Conservation (phyloP, 2,113 vertebrate species). For the Megaptera novaeangliae region DNA sequence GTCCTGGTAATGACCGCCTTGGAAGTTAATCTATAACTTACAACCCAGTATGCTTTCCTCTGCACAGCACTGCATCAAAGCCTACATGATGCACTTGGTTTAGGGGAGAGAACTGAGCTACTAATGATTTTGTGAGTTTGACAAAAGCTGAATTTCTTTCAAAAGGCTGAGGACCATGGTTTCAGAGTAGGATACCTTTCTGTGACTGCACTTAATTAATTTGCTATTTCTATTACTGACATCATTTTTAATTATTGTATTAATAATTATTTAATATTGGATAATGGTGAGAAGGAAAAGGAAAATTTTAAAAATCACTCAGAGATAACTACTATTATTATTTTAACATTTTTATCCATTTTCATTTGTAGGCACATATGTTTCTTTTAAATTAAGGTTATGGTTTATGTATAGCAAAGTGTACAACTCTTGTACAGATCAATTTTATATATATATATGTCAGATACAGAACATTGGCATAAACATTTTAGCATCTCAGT, state of each 20-base stretch:
- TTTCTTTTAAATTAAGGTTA: background rate
- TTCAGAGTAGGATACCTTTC: background rate
- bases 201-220: background rate
- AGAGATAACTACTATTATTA: background rate
- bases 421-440: background rate
- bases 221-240: background rate
- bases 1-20: background rate
- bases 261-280: background rate
- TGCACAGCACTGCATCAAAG: background rate
- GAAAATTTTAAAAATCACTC: background rate
- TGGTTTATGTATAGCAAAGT: background rate
- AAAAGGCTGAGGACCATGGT: background rate
- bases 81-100: background rate
- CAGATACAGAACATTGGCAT: background rate
- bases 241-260: background rate
- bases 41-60: background rate
- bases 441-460: too few relatives aligned
- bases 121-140: background rate
- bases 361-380: background rate
- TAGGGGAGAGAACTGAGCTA: background rate
- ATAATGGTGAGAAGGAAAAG: background rate
- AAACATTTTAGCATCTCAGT: background rate
- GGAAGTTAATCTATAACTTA: background rate
- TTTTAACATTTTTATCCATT: background rate
- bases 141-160: background rate